Evolutionary conservation across 2,888 invertebrate genomes (phyloP).

Genomic region (Trypoxylon attenuatum): DNA sequence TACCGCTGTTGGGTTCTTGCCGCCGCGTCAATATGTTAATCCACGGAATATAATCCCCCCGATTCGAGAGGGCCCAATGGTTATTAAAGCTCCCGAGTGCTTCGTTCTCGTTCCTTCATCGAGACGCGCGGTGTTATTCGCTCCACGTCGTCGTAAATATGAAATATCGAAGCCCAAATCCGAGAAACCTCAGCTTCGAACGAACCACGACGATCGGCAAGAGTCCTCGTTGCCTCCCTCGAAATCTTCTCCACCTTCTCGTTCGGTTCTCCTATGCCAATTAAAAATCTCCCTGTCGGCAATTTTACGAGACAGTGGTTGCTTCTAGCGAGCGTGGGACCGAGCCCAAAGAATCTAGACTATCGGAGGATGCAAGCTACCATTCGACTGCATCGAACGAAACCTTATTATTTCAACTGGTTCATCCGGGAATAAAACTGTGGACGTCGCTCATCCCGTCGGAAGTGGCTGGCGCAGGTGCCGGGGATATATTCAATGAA

Average conservation of each 20-base stretch:
- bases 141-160: conserved; percentile 72
- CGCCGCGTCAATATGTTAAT: conserved; percentile 75
- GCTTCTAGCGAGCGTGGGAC: conserved; percentile 32
- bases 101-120: conserved; percentile 33
- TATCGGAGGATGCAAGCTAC: conserved; percentile 24
- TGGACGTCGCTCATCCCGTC: no score
- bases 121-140: conserved; percentile 57
- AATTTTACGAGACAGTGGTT: conserved; percentile 56
- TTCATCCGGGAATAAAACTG: no score
- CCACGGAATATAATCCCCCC: conserved; percentile 67
- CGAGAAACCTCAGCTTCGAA: conserved; percentile 53
- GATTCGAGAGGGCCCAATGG: conserved; percentile 52
- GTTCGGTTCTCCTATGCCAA: conserved; percentile 51
- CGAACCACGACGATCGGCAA: conserved; percentile 34
- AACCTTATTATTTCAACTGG: no score
- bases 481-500: neutral
- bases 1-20: no score
- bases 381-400: no score
- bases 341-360: conserved; percentile 3
- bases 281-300: conserved; percentile 62
- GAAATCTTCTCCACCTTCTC: conserved; percentile 1
- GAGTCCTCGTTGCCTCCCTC: conserved; percentile 31
- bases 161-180: conserved; percentile 71
- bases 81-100: conserved; percentile 64
- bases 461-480: no score